A percentile compares a stretch with the other conserved stretches of the same genome.
Evolutionary conservation across 53 echinoderm and acorn worm species (phyloP).

Genomic region (Temnopleurus reevesii): DNA sequence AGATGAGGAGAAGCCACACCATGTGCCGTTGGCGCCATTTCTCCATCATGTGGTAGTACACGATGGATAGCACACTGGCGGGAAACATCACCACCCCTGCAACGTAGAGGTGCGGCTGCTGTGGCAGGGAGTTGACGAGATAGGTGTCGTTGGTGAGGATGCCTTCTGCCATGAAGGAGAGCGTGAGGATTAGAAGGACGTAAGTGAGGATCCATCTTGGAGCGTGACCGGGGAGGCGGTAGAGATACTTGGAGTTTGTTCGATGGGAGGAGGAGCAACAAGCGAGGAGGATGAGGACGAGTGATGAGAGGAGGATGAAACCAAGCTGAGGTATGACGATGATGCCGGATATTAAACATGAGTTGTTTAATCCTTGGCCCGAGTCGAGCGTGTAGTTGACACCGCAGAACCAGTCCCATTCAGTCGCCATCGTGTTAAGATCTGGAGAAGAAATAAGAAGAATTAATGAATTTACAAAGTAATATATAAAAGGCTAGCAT

Average conservation of each 20-base stretch:
- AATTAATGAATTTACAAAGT: too few relatives aligned
- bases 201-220: constrained; percentile 78
- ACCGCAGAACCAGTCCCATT: constrained; percentile 78
- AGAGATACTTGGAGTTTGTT: constrained; percentile 57
- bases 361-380: constrained; percentile 3
- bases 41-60: constrained; percentile 82
- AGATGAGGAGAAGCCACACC: constrained; percentile 66
- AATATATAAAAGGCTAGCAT: too few relatives aligned
- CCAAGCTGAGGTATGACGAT: constrained; percentile 53
- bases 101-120: constrained; percentile 87
- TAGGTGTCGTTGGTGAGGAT: constrained; percentile 72
- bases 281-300: constrained; percentile 56
- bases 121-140: constrained; percentile 61
- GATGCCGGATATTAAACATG: constrained; percentile 57
- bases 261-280: constrained; percentile 46
- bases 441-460: too few relatives aligned
- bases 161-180: constrained; percentile 80
- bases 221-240: constrained; percentile 82
- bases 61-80: constrained; percentile 63
- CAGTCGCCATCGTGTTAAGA: neutral
- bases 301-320: constrained; percentile 56
- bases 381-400: constrained; percentile 43
- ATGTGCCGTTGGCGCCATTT: constrained; percentile 65
- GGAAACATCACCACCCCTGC: constrained; percentile 63
- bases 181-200: constrained; percentile 67